Evolutionary conservation across 2,888 invertebrate genomes (phyloP), one percentile per base, ranked within the genome.

Genomic region (Lypha dubia): DNA sequence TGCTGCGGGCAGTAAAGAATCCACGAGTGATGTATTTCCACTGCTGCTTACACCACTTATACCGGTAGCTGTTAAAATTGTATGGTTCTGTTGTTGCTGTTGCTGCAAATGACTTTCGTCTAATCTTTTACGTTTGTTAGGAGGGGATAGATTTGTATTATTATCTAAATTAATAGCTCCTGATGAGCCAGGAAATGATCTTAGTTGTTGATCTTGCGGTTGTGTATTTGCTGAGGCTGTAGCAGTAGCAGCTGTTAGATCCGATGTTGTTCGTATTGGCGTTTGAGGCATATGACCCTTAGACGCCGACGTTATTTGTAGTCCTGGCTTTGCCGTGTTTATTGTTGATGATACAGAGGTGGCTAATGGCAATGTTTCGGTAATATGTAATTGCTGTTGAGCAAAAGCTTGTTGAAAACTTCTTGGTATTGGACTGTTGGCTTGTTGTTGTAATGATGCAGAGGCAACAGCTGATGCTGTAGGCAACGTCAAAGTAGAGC

Each of bases 1-100:
- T 46, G 63, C 51, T 86, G 88, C 87, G 67, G 91, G 90, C 81
- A 90, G 86, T 86, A 90, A 84, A 17, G 90, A 90, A 70, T 89
- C 89, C 84, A 89, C 88, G 71, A 90, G 87, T 79, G 81, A 77
- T 44, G 46, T 73, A 49, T 88, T 89, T 75, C 86, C 85, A 62
- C 80, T 49, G 58, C 80, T 51, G 84, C n/a, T n/a, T n/a, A n/a
- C n/a, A n/a, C n/a, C n/a, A n/a, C n/a, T n/a, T n/a, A n/a, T n/a
- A n/a, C 86, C 77, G 56, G 86, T 86, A 87, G 88, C 87, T 86
- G 88, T 83, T 87, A 88, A 73, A 63, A 76, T 71, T 58, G 56
- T 53, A 70, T 49, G 53, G 46, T 22, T 82, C 51, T 56, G 70
- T 73, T 76, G 74, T n/a, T 56, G 46, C 28, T 67, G 63, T 63